These are phyloP conservation scores for Lycophotia porphyrea DNA, from an alignment of 2,888 invertebrate genomes.

Conservation along the genomic window DNA sequence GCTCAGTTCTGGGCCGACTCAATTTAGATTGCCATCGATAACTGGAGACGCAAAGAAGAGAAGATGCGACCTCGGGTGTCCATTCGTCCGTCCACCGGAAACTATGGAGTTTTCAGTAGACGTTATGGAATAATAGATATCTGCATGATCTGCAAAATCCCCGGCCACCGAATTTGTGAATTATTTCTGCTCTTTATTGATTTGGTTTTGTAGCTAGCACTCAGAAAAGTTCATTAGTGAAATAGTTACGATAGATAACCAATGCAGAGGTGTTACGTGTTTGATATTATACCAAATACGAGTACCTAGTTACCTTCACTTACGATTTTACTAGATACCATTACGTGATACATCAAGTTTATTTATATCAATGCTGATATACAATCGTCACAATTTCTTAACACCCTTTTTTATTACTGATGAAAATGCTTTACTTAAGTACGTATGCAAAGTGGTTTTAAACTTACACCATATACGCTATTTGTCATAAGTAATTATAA, in stretches of 20 bases:
- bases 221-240: neutral
- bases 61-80: neutral
- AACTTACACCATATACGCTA: neutral
- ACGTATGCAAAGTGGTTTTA: conserved; percentile 1
- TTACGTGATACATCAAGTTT: conserved; percentile 17
- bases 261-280: conserved; percentile 18
- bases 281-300: neutral
- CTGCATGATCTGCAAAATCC: too few relatives aligned
- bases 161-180: neutral
- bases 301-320: neutral
- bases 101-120: neutral
- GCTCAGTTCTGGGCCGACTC: neutral
- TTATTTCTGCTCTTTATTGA: neutral
- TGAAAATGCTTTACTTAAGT: neutral
- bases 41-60: neutral
- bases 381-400: conserved; percentile 15
- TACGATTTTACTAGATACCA: conserved; percentile 5
- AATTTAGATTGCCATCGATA: neutral
- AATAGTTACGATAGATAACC: neutral
- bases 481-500: neutral
- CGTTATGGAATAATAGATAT: neutral
- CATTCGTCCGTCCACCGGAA: neutral
- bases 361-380: conserved; percentile 7
- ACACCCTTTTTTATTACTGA: neutral
- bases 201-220: neutral